Conservation (phyloP, 2,888 invertebrate genomes). For the Sylvicola fuscatus region DNA sequence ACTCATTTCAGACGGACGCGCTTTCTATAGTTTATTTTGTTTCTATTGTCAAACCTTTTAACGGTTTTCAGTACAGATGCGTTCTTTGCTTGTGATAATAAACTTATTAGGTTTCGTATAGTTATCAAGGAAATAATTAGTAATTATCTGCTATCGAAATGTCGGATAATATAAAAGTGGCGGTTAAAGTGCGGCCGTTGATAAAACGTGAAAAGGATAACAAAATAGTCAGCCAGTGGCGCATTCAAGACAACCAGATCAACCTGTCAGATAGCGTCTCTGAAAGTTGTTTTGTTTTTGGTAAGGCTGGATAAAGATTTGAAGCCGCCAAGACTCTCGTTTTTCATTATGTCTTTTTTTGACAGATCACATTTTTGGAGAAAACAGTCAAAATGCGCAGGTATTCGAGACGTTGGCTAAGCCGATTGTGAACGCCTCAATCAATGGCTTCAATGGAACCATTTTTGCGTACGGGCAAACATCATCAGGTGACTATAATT, state of each 20-base stretch:
- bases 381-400: conserved; percentile 31
- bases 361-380: conserved; percentile 54
- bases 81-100: background rate
- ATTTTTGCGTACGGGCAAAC: conserved; percentile 87
- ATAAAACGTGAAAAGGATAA: conserved; percentile 40
- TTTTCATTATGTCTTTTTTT: conserved; percentile 19
- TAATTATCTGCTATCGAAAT: background rate
- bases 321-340: background rate
- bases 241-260: conserved; percentile 35
- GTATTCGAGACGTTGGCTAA: conserved; percentile 47
- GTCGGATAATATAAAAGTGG: conserved; percentile 37
- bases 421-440: conserved; percentile 47
- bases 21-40: too few species aligned
- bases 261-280: conserved; percentile 32
- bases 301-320: conserved; percentile 20
- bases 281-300: conserved; percentile 24
- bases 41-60: too few species aligned
- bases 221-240: conserved; percentile 36
- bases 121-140: too few species aligned
- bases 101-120: background rate
- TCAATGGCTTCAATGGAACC: conserved; percentile 65
- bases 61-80: background rate
- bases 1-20: too few species aligned
- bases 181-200: conserved; percentile 49
- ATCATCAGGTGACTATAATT: conserved; percentile 39